These are phyloP conservation scores for Conchocele bisecta DNA, from an alignment of 2,888 invertebrate genomes.

Conservation along the genomic window DNA sequence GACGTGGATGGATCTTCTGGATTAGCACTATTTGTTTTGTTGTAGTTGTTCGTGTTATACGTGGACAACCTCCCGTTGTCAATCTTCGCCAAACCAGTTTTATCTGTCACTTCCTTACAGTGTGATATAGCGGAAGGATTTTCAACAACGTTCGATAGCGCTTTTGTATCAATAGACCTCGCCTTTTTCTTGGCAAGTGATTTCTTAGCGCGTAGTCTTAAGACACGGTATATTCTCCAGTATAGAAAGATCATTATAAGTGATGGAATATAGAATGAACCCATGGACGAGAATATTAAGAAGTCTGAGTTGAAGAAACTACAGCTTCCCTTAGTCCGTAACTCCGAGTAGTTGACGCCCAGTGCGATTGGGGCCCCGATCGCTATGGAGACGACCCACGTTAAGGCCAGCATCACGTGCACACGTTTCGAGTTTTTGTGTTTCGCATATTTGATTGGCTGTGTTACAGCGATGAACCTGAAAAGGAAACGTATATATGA, in stretches of 20 bases:
- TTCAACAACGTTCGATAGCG: conserved; percentile 75
- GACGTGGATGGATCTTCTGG: conserved; percentile 66
- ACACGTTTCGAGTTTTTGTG: conserved; percentile 95
- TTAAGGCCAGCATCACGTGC: conserved; percentile 95
- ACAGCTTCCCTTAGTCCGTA: conserved; percentile 92
- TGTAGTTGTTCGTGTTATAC: conserved; percentile 72
- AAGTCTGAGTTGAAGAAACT: conserved; percentile 99
- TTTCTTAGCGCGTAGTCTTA: conserved; percentile 80
- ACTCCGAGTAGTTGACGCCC: conserved; percentile 96
- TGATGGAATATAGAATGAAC: conserved; percentile 99
- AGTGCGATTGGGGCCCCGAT: conserved; percentile 98
- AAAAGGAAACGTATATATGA: conserved; percentile 32
- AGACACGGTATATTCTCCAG: conserved; percentile 97
- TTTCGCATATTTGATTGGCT: conserved; percentile 99
- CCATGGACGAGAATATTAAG: conserved; percentile 98
- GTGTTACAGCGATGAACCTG: conserved; percentile 99
- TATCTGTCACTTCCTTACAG: conserved; percentile 71
- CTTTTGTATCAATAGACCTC: conserved; percentile 69
- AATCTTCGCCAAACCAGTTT: conserved; percentile 73
- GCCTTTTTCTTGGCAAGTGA: conserved; percentile 67
- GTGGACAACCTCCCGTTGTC: conserved; percentile 75
- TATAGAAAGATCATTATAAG: conserved; percentile 99
- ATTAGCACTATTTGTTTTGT: conserved; percentile 39
- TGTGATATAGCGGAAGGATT: conserved; percentile 65
- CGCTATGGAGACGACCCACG: conserved; percentile 97